Conservation (phyloP, 2,797 vertebrate genomes). For the Pseudotriccus pelzelni region DNA sequence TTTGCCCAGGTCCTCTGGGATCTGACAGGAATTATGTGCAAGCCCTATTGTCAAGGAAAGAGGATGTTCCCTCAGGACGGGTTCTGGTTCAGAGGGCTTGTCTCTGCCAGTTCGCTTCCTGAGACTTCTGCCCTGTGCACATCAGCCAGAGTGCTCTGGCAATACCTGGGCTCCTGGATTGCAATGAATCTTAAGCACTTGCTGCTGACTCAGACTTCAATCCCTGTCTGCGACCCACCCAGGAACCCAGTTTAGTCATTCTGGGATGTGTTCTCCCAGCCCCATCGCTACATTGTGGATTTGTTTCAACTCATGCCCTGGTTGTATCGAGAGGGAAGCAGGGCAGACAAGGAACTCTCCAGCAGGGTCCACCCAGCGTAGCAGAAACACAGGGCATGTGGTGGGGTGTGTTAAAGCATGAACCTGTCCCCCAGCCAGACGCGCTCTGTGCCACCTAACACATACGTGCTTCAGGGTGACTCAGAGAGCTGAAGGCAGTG, state of each 20-base stretch:
- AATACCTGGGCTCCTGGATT: not conserved
- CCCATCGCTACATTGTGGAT: not conserved
- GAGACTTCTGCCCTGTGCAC: not conserved
- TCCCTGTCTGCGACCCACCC: not conserved
- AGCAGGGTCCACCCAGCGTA: not conserved
- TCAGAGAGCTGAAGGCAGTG: not conserved
- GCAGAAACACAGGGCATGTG: fast-evolving
- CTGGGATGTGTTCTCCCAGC: not conserved
- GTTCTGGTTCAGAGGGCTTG: not conserved
- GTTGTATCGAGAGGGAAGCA: not conserved
- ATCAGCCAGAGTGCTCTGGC: not conserved
- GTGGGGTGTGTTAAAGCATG: not conserved
- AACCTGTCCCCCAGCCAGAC: not conserved
- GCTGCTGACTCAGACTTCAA: not conserved
- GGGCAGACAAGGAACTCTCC: not conserved
- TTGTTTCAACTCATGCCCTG: not conserved
- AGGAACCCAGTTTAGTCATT: not conserved
- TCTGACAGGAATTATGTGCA: not conserved
- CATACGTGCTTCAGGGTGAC: fast-evolving
- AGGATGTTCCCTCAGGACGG: not conserved
- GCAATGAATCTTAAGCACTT: not conserved
- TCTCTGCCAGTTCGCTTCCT: not conserved
- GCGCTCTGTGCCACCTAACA: fast-evolving
- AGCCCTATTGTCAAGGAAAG: not conserved
- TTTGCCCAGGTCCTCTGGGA: not conserved